Evolutionary conservation across 1,140 invertebrate genomes (phyloP).

Genomic region (Dryas iulia): DNA sequence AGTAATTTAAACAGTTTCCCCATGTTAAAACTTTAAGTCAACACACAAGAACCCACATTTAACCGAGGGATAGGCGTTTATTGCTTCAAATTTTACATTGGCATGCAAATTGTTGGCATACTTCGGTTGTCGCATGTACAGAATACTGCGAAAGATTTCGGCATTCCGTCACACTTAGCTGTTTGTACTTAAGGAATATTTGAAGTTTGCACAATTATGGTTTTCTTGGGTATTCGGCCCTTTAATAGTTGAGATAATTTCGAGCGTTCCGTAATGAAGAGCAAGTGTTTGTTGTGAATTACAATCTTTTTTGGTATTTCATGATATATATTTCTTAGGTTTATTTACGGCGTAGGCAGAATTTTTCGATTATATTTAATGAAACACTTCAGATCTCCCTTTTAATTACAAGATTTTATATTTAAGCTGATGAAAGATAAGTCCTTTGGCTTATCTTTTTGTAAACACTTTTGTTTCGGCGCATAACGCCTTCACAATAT

Average conservation of each 20-base stretch:
- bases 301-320: not conserved
- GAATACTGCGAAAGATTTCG: conserved; percentile 16
- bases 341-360: too few relatives aligned
- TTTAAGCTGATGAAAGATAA: too few relatives aligned
- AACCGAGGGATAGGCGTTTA: conserved; percentile 13
- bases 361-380: too few relatives aligned
- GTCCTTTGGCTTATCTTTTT: too few relatives aligned
- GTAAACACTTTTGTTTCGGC: too few relatives aligned
- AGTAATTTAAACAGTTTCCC: not conserved
- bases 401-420: too few relatives aligned
- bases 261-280: not conserved
- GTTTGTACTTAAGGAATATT: conserved; percentile 12
- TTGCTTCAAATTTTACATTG: conserved; percentile 28
- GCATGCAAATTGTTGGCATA: conserved; percentile 16
- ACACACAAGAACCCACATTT: conserved; percentile 3
- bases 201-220: conserved; percentile 6
- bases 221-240: conserved; percentile 2
- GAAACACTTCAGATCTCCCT: too few relatives aligned
- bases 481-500: too few relatives aligned
- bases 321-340: too few relatives aligned
- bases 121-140: conserved; percentile 12
- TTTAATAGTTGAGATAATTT: not conserved
- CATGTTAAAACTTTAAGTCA: not conserved
- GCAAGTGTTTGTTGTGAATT: not conserved
- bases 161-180: conserved; percentile 8